Evolutionary conservation across 2,113 vertebrate genomes (phyloP).

Genomic region (Lepidothrix coronata): DNA sequence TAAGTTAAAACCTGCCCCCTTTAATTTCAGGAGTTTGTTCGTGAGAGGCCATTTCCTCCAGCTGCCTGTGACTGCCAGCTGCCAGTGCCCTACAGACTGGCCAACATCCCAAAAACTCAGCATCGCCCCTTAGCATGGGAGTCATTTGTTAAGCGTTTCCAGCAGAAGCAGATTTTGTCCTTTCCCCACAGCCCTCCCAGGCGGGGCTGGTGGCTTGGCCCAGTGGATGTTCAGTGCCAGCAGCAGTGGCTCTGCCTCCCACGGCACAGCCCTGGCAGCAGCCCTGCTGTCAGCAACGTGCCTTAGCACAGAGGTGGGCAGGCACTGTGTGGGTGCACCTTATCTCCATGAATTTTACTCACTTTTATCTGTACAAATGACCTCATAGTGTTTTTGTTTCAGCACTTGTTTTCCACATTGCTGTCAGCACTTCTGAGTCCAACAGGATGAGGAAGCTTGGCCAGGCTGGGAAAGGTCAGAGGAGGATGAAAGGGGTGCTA

Average conservation of each 20-base stretch:
- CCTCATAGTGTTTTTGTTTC: neutral
- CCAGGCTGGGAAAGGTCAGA: neutral
- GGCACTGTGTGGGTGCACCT: neutral
- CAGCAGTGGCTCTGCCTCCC: neutral
- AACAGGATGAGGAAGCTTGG: neutral
- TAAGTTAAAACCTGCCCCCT: neutral
- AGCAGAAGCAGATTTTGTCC: neutral
- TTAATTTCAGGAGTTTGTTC: neutral
- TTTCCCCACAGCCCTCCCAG: neutral
- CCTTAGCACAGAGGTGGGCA: neutral
- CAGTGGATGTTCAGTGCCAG: accelerated
- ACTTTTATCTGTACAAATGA: neutral
- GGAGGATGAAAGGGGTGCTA: neutral
- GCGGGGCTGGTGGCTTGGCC: neutral
- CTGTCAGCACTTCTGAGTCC: neutral
- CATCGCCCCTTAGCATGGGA: neutral
- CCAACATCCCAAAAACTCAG: neutral
- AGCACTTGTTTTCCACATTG: neutral
- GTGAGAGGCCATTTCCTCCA: neutral
- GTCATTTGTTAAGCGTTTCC: neutral
- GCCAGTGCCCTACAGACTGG: neutral
- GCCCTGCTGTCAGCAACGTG: accelerated
- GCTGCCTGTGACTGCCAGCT: neutral
- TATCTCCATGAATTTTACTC: neutral
- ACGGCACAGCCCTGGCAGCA: neutral